These are phyloP conservation scores for Osedax frankpressi DNA, from an alignment of 2,888 invertebrate genomes.

Conservation along the genomic window DNA sequence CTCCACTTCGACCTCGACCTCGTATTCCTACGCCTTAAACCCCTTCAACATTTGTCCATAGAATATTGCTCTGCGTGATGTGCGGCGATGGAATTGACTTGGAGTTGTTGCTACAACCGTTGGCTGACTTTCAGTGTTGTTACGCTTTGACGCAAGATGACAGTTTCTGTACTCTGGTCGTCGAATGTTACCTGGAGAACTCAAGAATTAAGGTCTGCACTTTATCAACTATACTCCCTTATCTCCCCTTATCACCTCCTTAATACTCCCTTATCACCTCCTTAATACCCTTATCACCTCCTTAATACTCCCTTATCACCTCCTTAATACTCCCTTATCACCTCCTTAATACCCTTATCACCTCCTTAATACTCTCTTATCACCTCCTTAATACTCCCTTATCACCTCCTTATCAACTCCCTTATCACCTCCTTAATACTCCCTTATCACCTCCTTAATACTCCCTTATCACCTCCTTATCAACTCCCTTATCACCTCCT, in stretches of 20 bases:
- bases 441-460: background rate
- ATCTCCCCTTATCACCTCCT: background rate
- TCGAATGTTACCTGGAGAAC: slow-evolving; percentile 81
- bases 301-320: background rate
- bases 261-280: background rate
- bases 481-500: no score
- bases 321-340: background rate
- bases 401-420: no score
- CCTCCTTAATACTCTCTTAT: no score
- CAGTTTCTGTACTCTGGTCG: slow-evolving; percentile 62
- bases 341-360: background rate
- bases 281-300: no score
- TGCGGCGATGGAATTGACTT: slow-evolving; percentile 86
- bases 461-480: background rate
- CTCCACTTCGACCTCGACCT: no score
- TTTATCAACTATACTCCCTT: background rate
- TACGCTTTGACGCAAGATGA: slow-evolving; percentile 66
- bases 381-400: no score
- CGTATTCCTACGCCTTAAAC: no score
- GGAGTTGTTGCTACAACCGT: slow-evolving; percentile 73
- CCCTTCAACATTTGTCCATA: no score
- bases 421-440: no score
- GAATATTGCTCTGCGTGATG: slow-evolving; percentile 66
- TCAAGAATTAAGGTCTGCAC: slow-evolving; percentile 56
- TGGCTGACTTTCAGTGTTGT: slow-evolving; percentile 73